Conservation (phyloP, 1,140 invertebrate genomes). For the Pseudomyrmex concolor region DNA sequence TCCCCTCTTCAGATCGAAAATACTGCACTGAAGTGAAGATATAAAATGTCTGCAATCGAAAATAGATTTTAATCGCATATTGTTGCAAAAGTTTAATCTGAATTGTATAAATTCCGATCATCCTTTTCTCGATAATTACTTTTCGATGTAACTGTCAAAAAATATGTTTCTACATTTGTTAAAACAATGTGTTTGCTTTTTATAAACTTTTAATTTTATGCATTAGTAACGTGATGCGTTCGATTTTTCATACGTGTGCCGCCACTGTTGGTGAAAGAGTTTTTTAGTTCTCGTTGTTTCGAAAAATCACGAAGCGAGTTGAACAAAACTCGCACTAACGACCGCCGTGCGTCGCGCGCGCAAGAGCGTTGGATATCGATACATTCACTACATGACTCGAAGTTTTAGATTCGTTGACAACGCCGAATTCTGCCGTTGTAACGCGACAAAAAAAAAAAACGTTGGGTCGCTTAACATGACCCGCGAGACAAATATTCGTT, state of each 20-base stretch:
- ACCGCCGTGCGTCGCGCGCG: slow-evolving; percentile 6
- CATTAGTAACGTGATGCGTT: slow-evolving; percentile 22
- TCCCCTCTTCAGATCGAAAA: not conserved
- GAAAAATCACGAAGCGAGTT: slow-evolving; percentile 54
- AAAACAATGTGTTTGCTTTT: slow-evolving; percentile 26
- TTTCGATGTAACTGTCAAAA: not conserved
- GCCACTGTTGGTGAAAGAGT: slow-evolving; percentile 16
- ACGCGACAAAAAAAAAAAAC: slow-evolving; percentile 27
- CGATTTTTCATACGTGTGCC: slow-evolving; percentile 50
- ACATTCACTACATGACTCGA: slow-evolving; percentile 37
- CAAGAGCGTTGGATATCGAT: slow-evolving; percentile 51
- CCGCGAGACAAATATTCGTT: slow-evolving; percentile 62
- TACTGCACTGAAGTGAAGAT: not conserved
- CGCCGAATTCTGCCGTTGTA: slow-evolving; percentile 47
- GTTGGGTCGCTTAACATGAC: slow-evolving; percentile 55
- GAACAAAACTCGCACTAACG: slow-evolving; percentile 51
- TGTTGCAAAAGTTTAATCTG: not conserved
- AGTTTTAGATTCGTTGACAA: slow-evolving; percentile 57
- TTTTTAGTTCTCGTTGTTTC: slow-evolving; percentile 38
- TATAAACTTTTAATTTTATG: slow-evolving; percentile 23
- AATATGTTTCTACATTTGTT: slow-evolving; percentile 12
- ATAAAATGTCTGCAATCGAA: not conserved
- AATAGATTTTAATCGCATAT: not conserved
- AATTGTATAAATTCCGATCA: not conserved
- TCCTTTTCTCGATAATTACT: not conserved